Evolutionary conservation across 2,888 invertebrate genomes (phyloP).

Genomic region (Lysandra bellargus): DNA sequence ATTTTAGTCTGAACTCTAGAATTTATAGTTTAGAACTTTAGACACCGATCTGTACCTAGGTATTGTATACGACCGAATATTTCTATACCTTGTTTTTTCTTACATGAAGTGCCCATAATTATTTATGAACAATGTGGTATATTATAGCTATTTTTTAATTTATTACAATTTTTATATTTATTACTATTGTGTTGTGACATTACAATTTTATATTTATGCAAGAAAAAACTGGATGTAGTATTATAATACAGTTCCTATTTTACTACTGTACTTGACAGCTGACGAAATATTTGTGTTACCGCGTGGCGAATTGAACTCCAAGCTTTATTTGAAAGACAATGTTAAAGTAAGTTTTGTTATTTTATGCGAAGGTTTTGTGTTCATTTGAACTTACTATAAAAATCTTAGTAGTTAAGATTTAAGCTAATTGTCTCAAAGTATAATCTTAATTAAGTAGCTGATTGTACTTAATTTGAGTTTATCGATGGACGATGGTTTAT

Average conservation of each 20-base stretch:
- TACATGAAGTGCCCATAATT: background rate
- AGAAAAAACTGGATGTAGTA: constrained; percentile 1
- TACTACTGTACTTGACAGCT: constrained; percentile 2
- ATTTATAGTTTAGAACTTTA: background rate
- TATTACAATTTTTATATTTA: background rate
- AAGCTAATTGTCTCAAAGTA: constrained; percentile 12
- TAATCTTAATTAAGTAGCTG: constrained; percentile 23
- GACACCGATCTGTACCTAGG: background rate
- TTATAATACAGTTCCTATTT: constrained; percentile 41
- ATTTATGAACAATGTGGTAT: background rate
- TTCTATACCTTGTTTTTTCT: constrained; percentile 6
- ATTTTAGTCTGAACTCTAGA: background rate
- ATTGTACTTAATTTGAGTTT: constrained; percentile 22
- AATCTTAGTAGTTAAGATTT: constrained; percentile 9
- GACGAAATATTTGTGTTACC: background rate
- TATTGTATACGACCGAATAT: background rate
- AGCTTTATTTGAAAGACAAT: constrained; percentile 3
- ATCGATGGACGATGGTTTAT: background rate
- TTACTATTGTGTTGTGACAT: background rate
- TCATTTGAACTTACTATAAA: background rate
- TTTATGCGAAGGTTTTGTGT: constrained; percentile 12
- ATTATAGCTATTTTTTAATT: background rate
- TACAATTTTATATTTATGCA: background rate
- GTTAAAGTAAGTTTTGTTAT: constrained; percentile 10
- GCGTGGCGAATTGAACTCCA: constrained; percentile 4